Evolutionary conservation across 2,888 invertebrate species (phyloP).

Genomic region (Orthosia gracilis): DNA sequence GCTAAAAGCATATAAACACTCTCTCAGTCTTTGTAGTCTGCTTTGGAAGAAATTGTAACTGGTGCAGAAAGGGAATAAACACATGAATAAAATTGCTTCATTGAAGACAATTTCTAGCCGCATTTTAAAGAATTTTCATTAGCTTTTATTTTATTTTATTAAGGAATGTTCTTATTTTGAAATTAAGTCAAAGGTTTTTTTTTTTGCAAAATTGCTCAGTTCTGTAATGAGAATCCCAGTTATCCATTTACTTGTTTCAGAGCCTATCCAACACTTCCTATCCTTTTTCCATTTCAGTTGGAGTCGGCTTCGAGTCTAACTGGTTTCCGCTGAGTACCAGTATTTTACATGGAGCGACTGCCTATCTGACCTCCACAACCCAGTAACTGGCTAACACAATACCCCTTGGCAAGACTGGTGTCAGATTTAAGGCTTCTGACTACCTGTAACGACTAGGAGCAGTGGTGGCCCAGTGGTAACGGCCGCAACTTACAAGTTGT

Average conservation of each 20-base stretch:
- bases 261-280: no score
- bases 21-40: conserved; percentile 29
- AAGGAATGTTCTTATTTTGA: not conserved
- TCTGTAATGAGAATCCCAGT: not conserved
- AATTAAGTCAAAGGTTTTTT: not conserved
- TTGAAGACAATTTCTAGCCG: not conserved
- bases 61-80: conserved; percentile 14
- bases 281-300: no score
- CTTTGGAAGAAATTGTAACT: conserved; percentile 17
- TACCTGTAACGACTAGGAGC: no score
- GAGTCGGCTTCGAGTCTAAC: no score
- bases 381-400: no score
- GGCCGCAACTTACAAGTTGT: no score
- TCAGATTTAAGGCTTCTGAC: no score
- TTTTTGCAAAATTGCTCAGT: not conserved
- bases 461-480: no score
- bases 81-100: conserved; percentile 30
- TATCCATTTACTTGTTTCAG: not conserved
- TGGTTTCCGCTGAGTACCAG: no score
- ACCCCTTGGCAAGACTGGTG: no score
- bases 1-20: conserved; percentile 21
- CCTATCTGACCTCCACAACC: no score
- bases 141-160: not conserved
- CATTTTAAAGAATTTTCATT: not conserved
- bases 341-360: no score